Conservation (phyloP, 92 coral and sea anemone genomes). For the Umimayanthus kanabou region DNA sequence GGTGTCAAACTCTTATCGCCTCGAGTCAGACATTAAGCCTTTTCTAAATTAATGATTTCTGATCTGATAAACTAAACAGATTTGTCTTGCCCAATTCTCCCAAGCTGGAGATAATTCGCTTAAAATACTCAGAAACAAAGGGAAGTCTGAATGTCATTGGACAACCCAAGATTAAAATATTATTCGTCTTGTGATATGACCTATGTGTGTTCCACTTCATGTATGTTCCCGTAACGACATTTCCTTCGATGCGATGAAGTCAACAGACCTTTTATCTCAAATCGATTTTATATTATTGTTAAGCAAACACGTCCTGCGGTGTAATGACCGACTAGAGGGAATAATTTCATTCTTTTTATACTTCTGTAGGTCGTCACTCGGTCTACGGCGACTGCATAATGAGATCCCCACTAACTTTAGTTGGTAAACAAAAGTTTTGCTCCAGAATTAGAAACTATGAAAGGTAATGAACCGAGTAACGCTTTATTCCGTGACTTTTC, state of each 20-base stretch:
- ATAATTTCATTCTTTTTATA: neutral
- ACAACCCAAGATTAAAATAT: neutral
- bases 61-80: conserved; percentile 43
- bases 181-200: neutral
- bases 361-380: conserved; percentile 3
- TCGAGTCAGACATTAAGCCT: conserved; percentile 39
- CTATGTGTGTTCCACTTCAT: neutral
- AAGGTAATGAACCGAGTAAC: conserved; percentile 23
- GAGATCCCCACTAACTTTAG: conserved; percentile 4
- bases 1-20: conserved; percentile 37
- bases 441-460: conserved; percentile 7
- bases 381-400: conserved; percentile 16
- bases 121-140: neutral
- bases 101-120: conserved; percentile 22
- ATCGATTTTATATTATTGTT: conserved; percentile 38
- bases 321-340: neutral
- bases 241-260: conserved; percentile 14
- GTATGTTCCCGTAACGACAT: neutral
- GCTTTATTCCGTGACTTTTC: conserved; percentile 67
- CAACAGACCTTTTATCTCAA: conserved; percentile 37
- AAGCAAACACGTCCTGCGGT: conserved; percentile 39
- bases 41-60: conserved; percentile 16
- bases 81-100: conserved; percentile 18
- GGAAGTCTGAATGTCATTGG: neutral
- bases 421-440: conserved; percentile 25